phyloP scores from a whole-genome alignment of 1,140 invertebrate genomes.

The Penaeus vannamei region DNA sequence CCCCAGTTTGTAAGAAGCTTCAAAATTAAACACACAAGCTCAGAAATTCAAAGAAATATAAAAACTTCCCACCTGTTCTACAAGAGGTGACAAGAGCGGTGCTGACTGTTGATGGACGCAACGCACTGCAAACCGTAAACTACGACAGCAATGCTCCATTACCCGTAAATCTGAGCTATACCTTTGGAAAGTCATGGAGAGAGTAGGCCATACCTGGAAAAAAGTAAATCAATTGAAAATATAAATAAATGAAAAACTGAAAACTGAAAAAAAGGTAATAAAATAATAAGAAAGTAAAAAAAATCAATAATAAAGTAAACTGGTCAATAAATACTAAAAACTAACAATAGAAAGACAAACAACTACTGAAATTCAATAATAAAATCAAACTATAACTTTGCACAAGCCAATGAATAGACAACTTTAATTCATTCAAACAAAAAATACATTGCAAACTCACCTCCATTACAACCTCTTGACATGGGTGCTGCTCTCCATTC shows the following conservation, averaged over 20 bases:
- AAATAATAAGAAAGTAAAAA: neutral
- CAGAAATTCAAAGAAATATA: neutral
- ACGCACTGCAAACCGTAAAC: conserved; percentile 89
- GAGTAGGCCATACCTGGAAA: conserved; percentile 83
- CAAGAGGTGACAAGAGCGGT: conserved; percentile 84
- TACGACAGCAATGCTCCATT: conserved; percentile 93
- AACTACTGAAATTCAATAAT: neutral
- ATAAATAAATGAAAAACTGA: neutral
- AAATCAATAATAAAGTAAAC: neutral
- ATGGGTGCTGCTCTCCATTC: conserved; percentile 82
- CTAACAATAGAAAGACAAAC: no score
- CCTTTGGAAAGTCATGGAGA: conserved; percentile 83
- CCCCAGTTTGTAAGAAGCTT: neutral
- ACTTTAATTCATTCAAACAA: neutral
- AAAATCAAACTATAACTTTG: neutral
- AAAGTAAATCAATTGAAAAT: neutral
- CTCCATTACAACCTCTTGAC: conserved; percentile 81
- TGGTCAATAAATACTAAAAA: neutral
- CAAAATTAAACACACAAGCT: neutral
- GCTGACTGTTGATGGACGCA: conserved; percentile 86
- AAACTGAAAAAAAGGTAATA: neutral
- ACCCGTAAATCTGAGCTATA: conserved; percentile 88
- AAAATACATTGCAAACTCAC: conserved; percentile 21
- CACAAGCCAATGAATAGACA: neutral
- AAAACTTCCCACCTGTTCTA: conserved; percentile 78